These are phyloP conservation scores for Ommatoiulus sabulosus DNA, from an alignment of 2,888 invertebrate genomes.

Conservation along the genomic window DNA sequence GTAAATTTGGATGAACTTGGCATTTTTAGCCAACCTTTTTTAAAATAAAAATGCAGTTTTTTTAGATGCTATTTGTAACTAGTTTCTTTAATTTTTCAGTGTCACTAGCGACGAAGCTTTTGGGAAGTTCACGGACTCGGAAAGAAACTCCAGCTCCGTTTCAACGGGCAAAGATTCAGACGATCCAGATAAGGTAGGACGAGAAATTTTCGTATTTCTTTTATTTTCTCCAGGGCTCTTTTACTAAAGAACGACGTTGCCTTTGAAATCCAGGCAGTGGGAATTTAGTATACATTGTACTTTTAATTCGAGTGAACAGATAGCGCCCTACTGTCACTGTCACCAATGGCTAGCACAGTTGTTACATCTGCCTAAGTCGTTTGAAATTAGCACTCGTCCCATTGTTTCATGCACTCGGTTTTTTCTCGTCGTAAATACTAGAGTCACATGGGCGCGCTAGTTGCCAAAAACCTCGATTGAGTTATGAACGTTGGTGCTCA, in stretches of 20 bases:
- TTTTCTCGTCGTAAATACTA: neutral
- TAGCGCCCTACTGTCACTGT: neutral
- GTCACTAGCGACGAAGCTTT: constrained; percentile 55
- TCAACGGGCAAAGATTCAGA: constrained; percentile 57
- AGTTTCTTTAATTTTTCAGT: no score
- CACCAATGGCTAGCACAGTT: neutral
- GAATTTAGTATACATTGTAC: neutral
- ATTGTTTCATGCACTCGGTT: neutral
- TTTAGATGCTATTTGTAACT: no score
- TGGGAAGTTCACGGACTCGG: constrained; percentile 55
- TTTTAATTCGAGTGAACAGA: neutral
- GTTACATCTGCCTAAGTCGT: constrained; percentile 4
- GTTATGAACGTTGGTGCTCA: neutral
- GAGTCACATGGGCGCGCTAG: neutral
- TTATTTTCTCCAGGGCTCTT: neutral
- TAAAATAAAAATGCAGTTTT: no score
- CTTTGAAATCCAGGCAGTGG: neutral
- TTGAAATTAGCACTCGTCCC: constrained; percentile 25
- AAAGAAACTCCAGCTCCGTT: constrained; percentile 55
- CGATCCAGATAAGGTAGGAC: constrained; percentile 54
- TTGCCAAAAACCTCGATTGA: constrained; percentile 16
- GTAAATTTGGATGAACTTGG: no score
- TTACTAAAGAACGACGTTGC: neutral
- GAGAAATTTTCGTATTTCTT: neutral
- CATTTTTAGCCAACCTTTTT: no score